Evolutionary conservation across 2,797 vertebrate species (phyloP).

Genomic region (Alcedo quadribrachys): DNA sequence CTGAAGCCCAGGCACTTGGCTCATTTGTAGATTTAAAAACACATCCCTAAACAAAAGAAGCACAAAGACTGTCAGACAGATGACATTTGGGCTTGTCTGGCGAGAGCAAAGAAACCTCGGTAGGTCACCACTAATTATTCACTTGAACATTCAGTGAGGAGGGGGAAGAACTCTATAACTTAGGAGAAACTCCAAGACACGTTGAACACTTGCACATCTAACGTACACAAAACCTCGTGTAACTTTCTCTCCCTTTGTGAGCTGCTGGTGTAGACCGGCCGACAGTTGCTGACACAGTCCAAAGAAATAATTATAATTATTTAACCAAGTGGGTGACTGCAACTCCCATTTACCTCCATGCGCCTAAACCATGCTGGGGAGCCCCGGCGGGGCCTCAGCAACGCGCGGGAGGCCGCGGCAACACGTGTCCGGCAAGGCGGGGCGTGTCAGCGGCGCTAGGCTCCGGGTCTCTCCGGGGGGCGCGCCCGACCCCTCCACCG

Average conservation of each 20-base stretch:
- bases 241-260: not conserved
- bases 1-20: not conserved
- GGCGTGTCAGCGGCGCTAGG: too few relatives aligned
- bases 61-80: not conserved
- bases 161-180: not conserved
- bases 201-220: rapidly evolving
- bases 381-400: too few relatives aligned
- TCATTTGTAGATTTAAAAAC: not conserved
- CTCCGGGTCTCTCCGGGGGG: too few relatives aligned
- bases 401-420: too few relatives aligned
- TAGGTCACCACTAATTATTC: not conserved
- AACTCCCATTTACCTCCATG: too few relatives aligned
- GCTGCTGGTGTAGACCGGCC: not conserved
- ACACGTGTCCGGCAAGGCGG: too few relatives aligned
- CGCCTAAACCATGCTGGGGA: too few relatives aligned
- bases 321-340: too few relatives aligned
- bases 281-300: rapidly evolving
- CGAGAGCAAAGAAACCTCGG: not conserved
- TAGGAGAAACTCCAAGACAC: not conserved
- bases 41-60: not conserved
- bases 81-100: not conserved
- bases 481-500: too few relatives aligned
- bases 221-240: rapidly evolving
- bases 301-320: too few relatives aligned
- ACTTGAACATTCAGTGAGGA: not conserved